Evolutionary conservation across 1,140 invertebrate genomes (phyloP), one percentile per base, ranked within the genome.

Genomic region (Drosophila setifemur): DNA sequence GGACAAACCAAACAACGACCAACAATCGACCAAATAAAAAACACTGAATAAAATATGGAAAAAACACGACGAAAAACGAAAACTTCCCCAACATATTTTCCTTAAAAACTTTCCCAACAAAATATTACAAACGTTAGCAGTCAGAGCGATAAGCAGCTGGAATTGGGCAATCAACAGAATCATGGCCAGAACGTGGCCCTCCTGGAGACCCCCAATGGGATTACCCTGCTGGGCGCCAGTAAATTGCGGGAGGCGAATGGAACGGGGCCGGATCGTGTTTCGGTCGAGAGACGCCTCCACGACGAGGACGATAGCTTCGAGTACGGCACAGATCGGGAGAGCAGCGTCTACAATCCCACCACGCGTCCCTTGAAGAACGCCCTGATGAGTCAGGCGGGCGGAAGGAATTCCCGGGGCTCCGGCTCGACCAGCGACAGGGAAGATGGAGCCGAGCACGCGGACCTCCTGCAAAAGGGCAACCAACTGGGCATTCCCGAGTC

Each of bases 231-330:
- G 26, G 86, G 86, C 35, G 64, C 82, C 54, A 82, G 58, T 43
- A 73, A 86, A 25, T 1, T 68, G 29, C 67, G 63, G n/a, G 75
- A 68, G 21, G 21, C 50, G 4, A 77, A 79, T 33, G 78, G 67
- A 18, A 75, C 66, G 12, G 60, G 33, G 2, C 61, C 26, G 18
- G 82, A 86, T n/a, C 81, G 81, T 6, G 14, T 73, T 2, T 73
- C 75, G 12, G 82, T 87, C 26, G 81, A 88, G 55, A 73, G 57
- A 6, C 74, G 75, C 8, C 18, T 19, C 1, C 42, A 70, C 16
- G 75, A 89, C 14, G 87, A 89, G 18, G 87, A 89, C 26, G 87
- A 89, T 40, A 89, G 87, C 3, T 89, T 89, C 29, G 87, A 89
- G 16, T 89, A 89, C 67, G 87, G 18, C 18, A 89, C 87, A n/a